Base-by-base conservation (phyloP, 2,113 vertebrate species). In the Percopsis transmontana region DNA sequence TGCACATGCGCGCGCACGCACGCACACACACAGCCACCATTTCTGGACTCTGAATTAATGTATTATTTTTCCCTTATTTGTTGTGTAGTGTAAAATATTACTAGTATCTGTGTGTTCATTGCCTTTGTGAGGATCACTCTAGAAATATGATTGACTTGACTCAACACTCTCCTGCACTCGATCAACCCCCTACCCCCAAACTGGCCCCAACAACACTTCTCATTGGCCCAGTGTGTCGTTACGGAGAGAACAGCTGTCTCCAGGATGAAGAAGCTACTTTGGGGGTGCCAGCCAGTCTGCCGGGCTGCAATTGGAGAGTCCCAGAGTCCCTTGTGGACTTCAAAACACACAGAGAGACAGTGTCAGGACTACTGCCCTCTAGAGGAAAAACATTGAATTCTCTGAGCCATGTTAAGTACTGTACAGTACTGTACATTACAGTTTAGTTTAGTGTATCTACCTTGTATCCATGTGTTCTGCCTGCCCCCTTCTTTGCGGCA, bases 251-350 rank as follows among this genome's bases (percentile, higher is more conserved):
- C 90, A 92, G 91, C 91, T 92, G 91, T 91, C 88, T 91, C 89
- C 74, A 84, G 90, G 90, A 91, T 91, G 91, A 92, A 91, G 90
- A 91, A 91, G 91, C 90, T 92, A 89, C 91, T 91, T 89, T 89
- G 84, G 89, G 93, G 94, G 93, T 94, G 94, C 94, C 94, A 94
- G 94, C 91, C 93, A 92, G 94, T 94, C 93, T 95, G 92, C 90
- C 92, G 86, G 92, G 91, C 88, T 93, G 93, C 92, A 92, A 86
- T 79, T 88, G 87, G 89, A 94, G 85, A 89, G 87, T 91, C 90
- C 89, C 90, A 74, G 75, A 86, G 90, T 89, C 81, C 80, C 77
- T 19, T 23, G 73, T 72, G 84, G 79, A 63, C 76, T 88, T 89
- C 87, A 79, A 55, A 80, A 80, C 82, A 80, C 81, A 82, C 81